Evolutionary conservation across 2,113 vertebrate genomes (phyloP).

Genomic region (Gadus macrocephalus): DNA sequence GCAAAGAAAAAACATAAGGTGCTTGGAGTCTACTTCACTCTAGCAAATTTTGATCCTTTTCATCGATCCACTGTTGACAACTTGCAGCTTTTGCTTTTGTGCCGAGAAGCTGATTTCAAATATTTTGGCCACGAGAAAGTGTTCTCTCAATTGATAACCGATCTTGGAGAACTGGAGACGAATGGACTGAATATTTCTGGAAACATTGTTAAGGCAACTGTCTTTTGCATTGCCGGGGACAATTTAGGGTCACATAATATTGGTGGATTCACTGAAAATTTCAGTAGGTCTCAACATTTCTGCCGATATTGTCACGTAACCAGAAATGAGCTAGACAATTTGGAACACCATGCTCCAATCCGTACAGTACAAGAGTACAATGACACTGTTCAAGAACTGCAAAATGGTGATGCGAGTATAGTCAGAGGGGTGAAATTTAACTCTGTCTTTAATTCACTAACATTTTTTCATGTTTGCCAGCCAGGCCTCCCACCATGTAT

Average conservation of each 20-base stretch:
- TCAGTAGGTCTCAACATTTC: not conserved
- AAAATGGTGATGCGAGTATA: not conserved
- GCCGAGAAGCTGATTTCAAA: not conserved
- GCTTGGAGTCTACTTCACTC: slow-evolving; percentile 35
- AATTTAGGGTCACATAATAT: not conserved
- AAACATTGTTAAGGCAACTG: not conserved
- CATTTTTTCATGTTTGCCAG: slow-evolving; percentile 34
- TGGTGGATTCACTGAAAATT: not conserved
- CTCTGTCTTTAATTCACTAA: not conserved
- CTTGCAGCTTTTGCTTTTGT: slow-evolving; percentile 30
- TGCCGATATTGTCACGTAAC: not conserved
- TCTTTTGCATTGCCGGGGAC: not conserved
- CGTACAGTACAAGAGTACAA: not conserved
- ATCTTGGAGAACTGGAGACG: not conserved
- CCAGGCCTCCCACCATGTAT: slow-evolving; percentile 33
- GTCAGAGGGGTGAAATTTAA: not conserved
- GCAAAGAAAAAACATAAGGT: slow-evolving; percentile 34
- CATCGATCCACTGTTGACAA: slow-evolving; percentile 25
- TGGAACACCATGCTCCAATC: not conserved
- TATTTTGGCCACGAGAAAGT: too few relatives aligned
- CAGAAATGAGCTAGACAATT: not conserved
- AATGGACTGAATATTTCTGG: not conserved
- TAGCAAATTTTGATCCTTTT: slow-evolving; percentile 35
- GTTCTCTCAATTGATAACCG: too few relatives aligned
- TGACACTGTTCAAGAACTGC: not conserved